Conservation (phyloP, 2,888 invertebrate genomes). For the Zelleria hepariella region DNA sequence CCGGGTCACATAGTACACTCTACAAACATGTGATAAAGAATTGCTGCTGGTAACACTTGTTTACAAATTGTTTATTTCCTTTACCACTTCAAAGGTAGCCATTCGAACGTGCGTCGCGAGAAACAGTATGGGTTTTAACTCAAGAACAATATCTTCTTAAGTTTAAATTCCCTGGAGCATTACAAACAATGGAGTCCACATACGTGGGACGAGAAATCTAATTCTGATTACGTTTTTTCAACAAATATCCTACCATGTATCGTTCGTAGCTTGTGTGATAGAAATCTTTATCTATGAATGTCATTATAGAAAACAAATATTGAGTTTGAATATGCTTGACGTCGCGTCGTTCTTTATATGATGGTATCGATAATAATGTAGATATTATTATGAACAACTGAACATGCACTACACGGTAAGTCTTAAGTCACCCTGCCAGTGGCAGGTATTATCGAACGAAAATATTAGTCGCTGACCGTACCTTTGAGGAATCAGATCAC, state of each 20-base stretch:
- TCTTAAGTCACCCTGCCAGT: too few relatives aligned
- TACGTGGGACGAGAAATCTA: not conserved
- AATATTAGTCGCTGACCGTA: too few relatives aligned
- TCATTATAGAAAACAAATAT: constrained; percentile 29
- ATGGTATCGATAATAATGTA: too few relatives aligned
- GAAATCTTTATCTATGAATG: constrained; percentile 15
- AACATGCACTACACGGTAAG: too few relatives aligned
- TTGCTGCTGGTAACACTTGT: not conserved
- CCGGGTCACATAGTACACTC: too few relatives aligned
- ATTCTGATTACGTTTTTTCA: constrained; percentile 4
- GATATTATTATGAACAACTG: too few relatives aligned
- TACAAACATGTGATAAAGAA: not conserved
- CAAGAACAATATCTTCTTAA: not conserved
- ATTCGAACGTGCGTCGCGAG: not conserved
- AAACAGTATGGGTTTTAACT: not conserved
- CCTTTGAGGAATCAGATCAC: too few relatives aligned
- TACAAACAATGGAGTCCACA: not conserved
- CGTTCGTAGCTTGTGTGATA: not conserved
- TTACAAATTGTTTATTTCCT: not conserved
- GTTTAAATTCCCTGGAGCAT: not conserved
- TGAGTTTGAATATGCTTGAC: constrained; percentile 38
- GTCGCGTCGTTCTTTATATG: too few relatives aligned
- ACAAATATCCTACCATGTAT: not conserved
- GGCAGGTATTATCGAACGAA: too few relatives aligned
- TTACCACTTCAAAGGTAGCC: not conserved